Evolutionary conservation across 1,140 invertebrate species (phyloP), one percentile per base, ranked within the genome.

Genomic region (Idris sp.): DNA sequence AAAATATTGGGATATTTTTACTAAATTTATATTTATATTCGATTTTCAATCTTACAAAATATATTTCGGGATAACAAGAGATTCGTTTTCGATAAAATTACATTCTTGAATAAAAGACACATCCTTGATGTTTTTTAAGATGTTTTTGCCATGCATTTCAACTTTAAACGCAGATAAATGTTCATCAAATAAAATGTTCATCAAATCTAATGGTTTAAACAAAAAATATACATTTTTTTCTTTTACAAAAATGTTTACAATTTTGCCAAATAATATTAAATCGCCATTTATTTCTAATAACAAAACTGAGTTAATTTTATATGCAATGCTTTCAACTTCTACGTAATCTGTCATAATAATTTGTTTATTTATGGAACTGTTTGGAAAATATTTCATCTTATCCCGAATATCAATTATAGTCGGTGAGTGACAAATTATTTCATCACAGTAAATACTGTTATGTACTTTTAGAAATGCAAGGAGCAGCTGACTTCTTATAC

Each of bases 291-390:
- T 53, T n/a, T 69, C 14, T 8, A 53, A 13, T 1, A 61, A 54
- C 16, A 59, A 53, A 53, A 69, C 65, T 38, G 51, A 51, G 22
- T 61, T 69, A 9, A 48, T 44, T 51, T 49, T 58, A 51, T 68
- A 51, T 13, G 5, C 19, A 43, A 49, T 31, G 38, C 22, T 15
- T 26, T 46, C 15, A 2, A 56, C 9, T 6, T 56, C 43, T 35
- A 49, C 64, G 10, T 11, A 48, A 9, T 48, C 14, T 15, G 41
- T 56, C 14, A 35, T 19, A 49, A 48, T 11, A 35, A 53, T 56
- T 49, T 54, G 11, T 28, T 62, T 43, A 36, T 40, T 11, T 53
- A 13, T 26, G 9, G 2, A 11, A 46, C 15, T 28, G 0, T 28
- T 36, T 2, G 61, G 31, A 53, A 65, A 65, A 44, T 65, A 65